Conservation (phyloP, 2,888 invertebrate genomes). For the Eustalomyia histrio region DNA sequence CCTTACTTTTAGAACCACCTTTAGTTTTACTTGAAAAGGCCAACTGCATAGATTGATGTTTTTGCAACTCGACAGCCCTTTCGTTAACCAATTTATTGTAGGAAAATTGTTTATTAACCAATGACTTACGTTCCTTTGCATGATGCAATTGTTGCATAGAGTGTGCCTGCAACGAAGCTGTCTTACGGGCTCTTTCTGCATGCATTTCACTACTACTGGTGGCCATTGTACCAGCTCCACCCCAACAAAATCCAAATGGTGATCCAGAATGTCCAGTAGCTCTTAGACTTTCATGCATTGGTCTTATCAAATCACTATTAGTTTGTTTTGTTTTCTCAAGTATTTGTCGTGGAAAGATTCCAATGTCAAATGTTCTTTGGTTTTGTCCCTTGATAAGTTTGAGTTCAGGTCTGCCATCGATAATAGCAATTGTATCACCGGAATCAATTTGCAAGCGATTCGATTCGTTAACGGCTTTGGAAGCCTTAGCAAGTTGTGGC, state of each 20-base stretch:
- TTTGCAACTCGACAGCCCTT: constrained; percentile 69
- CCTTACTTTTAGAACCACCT: constrained; percentile 74
- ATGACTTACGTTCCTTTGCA: constrained; percentile 78
- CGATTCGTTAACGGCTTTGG: constrained; percentile 84
- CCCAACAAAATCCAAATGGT: constrained; percentile 90
- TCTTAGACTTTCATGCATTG: constrained; percentile 89
- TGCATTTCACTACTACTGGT: constrained; percentile 81
- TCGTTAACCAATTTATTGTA: constrained; percentile 92
- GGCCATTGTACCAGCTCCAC: constrained; percentile 89
- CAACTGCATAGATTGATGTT: constrained; percentile 61
- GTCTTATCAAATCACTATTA: constrained; percentile 89
- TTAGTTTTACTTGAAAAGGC: constrained; percentile 21
- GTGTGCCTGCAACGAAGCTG: constrained; percentile 72
- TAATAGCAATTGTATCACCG: constrained; percentile 92
- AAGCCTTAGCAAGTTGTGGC: constrained; percentile 85
- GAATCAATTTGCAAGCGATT: constrained; percentile 88
- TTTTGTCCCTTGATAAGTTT: constrained; percentile 99
- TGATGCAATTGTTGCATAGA: constrained; percentile 67
- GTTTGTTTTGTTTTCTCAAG: constrained; percentile 85
- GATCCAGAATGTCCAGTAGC: constrained; percentile 87
- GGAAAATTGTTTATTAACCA: constrained; percentile 86
- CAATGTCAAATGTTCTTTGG: constrained; percentile 92
- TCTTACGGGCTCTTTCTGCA: constrained; percentile 79
- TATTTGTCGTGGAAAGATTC: constrained; percentile 87
- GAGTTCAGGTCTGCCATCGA: constrained; percentile 92